A percentile compares a stretch with the other conserved stretches of the same genome.
Evolutionary conservation across 2,888 invertebrate species (phyloP).

Genomic region (Andrena bicolor): DNA sequence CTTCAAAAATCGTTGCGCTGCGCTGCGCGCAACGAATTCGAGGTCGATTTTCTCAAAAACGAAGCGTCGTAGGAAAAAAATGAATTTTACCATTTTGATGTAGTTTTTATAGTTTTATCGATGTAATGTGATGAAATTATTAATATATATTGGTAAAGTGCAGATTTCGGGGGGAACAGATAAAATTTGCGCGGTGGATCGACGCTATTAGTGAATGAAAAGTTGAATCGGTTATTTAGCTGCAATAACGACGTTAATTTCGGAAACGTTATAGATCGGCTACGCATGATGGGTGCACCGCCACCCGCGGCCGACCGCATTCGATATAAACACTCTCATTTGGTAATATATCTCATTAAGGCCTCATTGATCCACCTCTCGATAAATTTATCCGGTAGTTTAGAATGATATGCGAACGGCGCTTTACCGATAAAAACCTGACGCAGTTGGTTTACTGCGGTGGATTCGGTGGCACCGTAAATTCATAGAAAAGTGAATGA

Average conservation of each 20-base stretch:
- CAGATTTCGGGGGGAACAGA: background rate
- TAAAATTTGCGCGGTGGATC: background rate
- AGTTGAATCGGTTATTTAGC: slow-evolving; percentile 37
- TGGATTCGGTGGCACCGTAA: slow-evolving; percentile 17
- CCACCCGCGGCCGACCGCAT: slow-evolving; percentile 56
- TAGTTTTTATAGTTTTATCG: too few species aligned
- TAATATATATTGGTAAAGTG: background rate
- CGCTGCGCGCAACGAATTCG: background rate
- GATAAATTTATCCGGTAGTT: slow-evolving; percentile 60
- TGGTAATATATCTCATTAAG: slow-evolving; percentile 66
- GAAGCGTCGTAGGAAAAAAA: too few species aligned
- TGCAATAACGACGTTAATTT: slow-evolving; percentile 46
- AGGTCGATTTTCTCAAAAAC: background rate
- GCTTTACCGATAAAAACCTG: slow-evolving; percentile 49
- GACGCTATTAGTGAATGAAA: slow-evolving; percentile 5
- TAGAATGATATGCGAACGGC: slow-evolving; percentile 50
- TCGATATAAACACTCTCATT: slow-evolving; percentile 63
- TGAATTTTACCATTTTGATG: too few species aligned
- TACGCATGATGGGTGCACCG: slow-evolving; percentile 46
- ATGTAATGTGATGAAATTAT: background rate
- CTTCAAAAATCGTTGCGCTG: background rate
- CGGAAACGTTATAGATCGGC: slow-evolving; percentile 32
- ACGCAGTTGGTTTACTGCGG: slow-evolving; percentile 46
- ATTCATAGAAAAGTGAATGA: slow-evolving; percentile 50
- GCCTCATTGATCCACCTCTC: slow-evolving; percentile 60